Evolutionary conservation across 2,888 invertebrate genomes (phyloP), one percentile per base, ranked within the genome.

Genomic region (Drosophila eohydei): DNA sequence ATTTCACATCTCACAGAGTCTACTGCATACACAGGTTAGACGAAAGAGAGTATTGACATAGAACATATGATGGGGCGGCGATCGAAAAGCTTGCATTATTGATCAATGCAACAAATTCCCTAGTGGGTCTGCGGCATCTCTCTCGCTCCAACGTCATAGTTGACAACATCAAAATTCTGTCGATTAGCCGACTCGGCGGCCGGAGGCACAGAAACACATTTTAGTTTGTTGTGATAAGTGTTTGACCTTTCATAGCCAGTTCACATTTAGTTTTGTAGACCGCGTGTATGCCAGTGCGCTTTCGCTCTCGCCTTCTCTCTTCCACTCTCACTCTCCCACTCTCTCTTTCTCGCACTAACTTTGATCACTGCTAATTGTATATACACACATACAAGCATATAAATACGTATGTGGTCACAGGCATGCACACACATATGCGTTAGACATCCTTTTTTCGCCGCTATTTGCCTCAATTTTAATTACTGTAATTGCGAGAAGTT

Each of bases 141-240:
- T 0, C 14, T 36, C 36, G 16, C 21, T 34, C 11, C 38, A 52
- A 44, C 56, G 43, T 52, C 52, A 54, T 43, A 51, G 8, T 43
- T 41, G 38, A 38, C 48, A 61, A 21, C 44, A 56, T 62, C 14
- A 34, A 44, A 50, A 34, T 26, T 38, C 12, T 38, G 55, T 43
- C 46, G 38, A 72, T 57, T 60, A 26, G 43, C 28, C 44, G 54
- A 26, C 28, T 50, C 28, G 28, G 11, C n/a, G 54, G 21, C 26
- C 40, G 12, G 40, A 54, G 6, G 52, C 41, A 54, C 66, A 50
- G 30, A 65, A 57, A 77, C 16, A 57, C 54, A 58, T 69, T 64
- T 65, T 68, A 57, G 67, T 68, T 75, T 71, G 54, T 41, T 73
- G 59, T 70, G 80, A 82, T 80, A 82, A 80, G 75, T 82, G 48